Evolutionary conservation across 2,113 vertebrate genomes (phyloP).

Genomic region (Pollimyrus isidori): DNA sequence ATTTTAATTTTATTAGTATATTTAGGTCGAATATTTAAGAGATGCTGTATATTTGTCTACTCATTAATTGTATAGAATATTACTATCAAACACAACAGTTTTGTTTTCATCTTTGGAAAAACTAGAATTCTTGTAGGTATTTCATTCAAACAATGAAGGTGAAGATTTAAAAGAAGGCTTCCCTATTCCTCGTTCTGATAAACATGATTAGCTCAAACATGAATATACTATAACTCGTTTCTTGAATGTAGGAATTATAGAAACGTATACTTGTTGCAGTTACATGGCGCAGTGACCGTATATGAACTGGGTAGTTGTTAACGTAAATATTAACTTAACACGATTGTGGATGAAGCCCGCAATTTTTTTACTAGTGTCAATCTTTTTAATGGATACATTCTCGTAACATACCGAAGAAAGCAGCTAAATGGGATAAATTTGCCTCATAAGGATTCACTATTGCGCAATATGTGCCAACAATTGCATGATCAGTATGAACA

Average conservation of each 20-base stretch:
- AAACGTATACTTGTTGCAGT: neutral
- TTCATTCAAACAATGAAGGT: neutral
- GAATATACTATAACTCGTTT: neutral
- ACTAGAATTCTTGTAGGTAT: neutral
- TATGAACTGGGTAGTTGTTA: neutral
- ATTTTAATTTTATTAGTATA: neutral
- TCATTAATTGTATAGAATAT: neutral
- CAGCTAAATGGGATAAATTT: neutral
- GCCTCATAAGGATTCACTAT: neutral
- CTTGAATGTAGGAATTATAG: neutral
- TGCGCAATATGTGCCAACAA: neutral
- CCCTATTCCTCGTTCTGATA: neutral
- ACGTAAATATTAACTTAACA: neutral
- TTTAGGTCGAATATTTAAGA: neutral
- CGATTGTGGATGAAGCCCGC: neutral
- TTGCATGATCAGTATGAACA: neutral
- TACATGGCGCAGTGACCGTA: neutral
- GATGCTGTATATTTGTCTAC: neutral
- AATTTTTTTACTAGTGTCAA: neutral
- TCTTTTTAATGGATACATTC: neutral
- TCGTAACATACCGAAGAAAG: neutral
- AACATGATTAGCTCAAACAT: neutral
- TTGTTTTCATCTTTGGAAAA: neutral
- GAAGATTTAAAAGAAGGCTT: neutral
- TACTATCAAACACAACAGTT: neutral